These are phyloP conservation scores for Thymelicus acteon DNA, from an alignment of 2,888 invertebrate genomes.

Conservation along the genomic window DNA sequence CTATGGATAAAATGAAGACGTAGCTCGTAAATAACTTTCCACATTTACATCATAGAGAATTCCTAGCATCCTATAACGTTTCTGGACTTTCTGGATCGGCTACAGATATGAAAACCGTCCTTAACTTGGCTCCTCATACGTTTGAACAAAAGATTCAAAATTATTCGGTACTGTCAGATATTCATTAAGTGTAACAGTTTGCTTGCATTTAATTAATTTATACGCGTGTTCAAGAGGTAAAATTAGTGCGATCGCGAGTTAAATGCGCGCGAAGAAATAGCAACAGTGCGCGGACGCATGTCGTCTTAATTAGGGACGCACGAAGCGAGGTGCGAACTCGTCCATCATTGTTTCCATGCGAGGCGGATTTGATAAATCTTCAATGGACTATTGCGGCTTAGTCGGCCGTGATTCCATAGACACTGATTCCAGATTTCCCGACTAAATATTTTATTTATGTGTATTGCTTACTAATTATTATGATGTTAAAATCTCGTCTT, in stretches of 20 bases:
- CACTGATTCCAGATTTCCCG: constrained; percentile 21
- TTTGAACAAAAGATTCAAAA: too few species aligned
- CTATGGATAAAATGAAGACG: constrained; percentile 62
- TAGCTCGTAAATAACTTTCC: constrained; percentile 55
- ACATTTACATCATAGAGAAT: constrained; percentile 27
- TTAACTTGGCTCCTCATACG: not conserved
- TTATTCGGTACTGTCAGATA: too few species aligned
- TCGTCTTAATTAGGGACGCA: constrained; percentile 80
- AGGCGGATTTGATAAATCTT: constrained; percentile 67
- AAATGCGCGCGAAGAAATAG: constrained; percentile 67
- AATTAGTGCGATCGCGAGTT: constrained; percentile 63
- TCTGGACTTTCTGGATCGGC: not conserved
- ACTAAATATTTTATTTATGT: constrained; percentile 27
- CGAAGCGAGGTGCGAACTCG: constrained; percentile 81
- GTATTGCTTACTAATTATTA: constrained; percentile 14
- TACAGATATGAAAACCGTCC: not conserved
- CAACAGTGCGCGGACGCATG: constrained; percentile 74
- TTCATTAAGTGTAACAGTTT: not conserved
- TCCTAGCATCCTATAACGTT: not conserved
- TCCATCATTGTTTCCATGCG: constrained; percentile 78
- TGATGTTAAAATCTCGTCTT: not conserved
- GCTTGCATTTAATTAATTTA: constrained; percentile 1
- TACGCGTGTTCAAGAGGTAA: constrained; percentile 42
- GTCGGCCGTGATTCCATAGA: constrained; percentile 67
- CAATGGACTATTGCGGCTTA: constrained; percentile 65